Conservation (phyloP, 1,140 invertebrate genomes). For the Aleiodes sp. region DNA sequence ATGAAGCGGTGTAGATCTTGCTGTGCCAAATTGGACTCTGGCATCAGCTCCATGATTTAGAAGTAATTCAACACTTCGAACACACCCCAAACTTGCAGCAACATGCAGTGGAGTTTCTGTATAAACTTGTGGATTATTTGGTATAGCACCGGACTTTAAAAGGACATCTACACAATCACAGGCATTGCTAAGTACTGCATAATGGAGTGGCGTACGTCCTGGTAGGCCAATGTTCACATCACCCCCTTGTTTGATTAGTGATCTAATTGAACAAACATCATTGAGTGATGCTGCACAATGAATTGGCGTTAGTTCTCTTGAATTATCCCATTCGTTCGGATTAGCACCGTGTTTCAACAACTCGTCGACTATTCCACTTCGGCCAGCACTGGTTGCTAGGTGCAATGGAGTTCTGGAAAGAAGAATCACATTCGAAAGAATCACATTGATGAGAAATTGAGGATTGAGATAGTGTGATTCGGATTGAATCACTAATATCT, state of each 20-base stretch:
- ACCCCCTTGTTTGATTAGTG: constrained; percentile 73
- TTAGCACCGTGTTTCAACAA: constrained; percentile 73
- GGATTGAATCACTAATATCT: too few species aligned
- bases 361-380: constrained; percentile 71
- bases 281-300: constrained; percentile 79
- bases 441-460: constrained; percentile 4
- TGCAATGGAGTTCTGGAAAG: constrained; percentile 76
- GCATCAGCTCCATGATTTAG: constrained; percentile 80
- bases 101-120: constrained; percentile 87
- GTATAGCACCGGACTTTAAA: constrained; percentile 75
- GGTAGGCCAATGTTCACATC: constrained; percentile 79
- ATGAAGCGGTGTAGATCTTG: constrained; percentile 79
- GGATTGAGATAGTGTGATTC: background rate
- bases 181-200: constrained; percentile 77
- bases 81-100: constrained; percentile 77
- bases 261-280: constrained; percentile 68
- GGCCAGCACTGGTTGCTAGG: constrained; percentile 77
- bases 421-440: background rate
- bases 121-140: constrained; percentile 83
- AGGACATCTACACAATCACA: constrained; percentile 75
- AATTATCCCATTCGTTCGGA: constrained; percentile 74
- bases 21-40: constrained; percentile 74
- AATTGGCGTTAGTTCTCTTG: constrained; percentile 75
- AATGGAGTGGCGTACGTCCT: constrained; percentile 73
- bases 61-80: constrained; percentile 74